A percentile compares a stretch with the other conserved stretches of the same genome.
phyloP scores from a whole-genome alignment of 2,797 vertebrate genomes.

The Chiloscyllium punctatum region DNA sequence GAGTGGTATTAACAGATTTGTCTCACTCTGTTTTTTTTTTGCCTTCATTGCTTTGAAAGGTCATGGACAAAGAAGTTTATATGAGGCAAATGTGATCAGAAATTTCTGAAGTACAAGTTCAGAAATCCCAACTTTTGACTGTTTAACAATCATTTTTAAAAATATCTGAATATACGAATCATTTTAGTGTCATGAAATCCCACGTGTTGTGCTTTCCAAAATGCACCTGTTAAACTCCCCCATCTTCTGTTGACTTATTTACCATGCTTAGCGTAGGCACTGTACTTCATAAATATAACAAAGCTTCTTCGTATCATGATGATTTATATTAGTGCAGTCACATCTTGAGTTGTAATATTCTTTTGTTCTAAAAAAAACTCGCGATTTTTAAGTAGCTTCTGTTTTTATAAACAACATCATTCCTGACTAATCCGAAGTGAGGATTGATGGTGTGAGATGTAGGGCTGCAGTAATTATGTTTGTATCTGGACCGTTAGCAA shows the following conservation, averaged over 20 bases:
- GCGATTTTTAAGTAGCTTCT: neutral
- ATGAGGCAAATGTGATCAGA: neutral
- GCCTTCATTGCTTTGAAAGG: neutral
- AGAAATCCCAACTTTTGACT: neutral
- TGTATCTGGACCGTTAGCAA: neutral
- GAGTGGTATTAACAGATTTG: neutral
- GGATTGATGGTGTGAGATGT: neutral
- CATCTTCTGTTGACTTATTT: neutral
- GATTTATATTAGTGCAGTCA: neutral
- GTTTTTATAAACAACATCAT: neutral
- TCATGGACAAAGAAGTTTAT: neutral
- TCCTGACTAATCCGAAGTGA: neutral
- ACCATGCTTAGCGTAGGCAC: neutral
- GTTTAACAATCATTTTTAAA: neutral
- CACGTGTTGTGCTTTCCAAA: neutral
- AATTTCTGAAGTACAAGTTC: neutral
- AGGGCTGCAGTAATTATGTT: neutral
- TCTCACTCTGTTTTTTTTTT: neutral
- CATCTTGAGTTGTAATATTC: neutral
- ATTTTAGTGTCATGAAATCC: neutral
- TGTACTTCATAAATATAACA: conserved; percentile 2
- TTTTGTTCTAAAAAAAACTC: neutral
- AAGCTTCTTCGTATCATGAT: neutral
- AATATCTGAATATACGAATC: neutral
- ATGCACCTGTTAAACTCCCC: neutral